Evolutionary conservation across 2,113 vertebrate genomes (phyloP).

Genomic region (Pogona vitticeps): DNA sequence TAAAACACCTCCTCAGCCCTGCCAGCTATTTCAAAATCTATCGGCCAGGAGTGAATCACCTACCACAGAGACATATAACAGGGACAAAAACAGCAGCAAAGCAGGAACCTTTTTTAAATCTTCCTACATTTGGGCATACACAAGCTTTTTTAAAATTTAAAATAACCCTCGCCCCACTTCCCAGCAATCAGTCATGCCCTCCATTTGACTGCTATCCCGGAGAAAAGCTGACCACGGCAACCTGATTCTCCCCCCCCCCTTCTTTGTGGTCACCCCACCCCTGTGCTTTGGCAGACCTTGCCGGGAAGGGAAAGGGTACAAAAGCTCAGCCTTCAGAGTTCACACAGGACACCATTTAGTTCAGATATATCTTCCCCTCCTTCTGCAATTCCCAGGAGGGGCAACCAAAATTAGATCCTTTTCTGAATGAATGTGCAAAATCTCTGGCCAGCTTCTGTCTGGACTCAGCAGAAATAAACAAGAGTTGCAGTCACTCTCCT

Average conservation of each 20-base stretch:
- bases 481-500: not conserved
- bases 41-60: not conserved
- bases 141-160: conserved; percentile 56
- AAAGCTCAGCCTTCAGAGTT: not conserved
- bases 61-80: not conserved
- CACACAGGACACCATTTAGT: conserved; percentile 59
- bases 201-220: conserved; percentile 67
- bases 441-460: conserved; percentile 21
- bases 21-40: not conserved
- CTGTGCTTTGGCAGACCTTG: conserved; percentile 34
- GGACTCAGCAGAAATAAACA: conserved; percentile 25
- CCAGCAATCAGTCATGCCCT: conserved; percentile 68
- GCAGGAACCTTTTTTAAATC: not conserved
- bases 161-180: conserved; percentile 66
- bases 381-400: not conserved
- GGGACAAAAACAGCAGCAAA: not conserved
- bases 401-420: conserved; percentile 30
- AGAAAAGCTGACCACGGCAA: conserved; percentile 60
- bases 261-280: conserved; percentile 62
- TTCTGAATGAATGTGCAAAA: conserved; percentile 14
- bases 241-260: conserved; percentile 63
- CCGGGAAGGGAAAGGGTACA: conserved; percentile 24
- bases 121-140: not conserved
- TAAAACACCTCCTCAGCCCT: not conserved
- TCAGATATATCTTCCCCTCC: conserved; percentile 27